Percentiles rank a stretch among this genome's conserved stretches.
Evolutionary conservation across 2,888 invertebrate species (phyloP).

Genomic region (Machimus atricapillus): DNA sequence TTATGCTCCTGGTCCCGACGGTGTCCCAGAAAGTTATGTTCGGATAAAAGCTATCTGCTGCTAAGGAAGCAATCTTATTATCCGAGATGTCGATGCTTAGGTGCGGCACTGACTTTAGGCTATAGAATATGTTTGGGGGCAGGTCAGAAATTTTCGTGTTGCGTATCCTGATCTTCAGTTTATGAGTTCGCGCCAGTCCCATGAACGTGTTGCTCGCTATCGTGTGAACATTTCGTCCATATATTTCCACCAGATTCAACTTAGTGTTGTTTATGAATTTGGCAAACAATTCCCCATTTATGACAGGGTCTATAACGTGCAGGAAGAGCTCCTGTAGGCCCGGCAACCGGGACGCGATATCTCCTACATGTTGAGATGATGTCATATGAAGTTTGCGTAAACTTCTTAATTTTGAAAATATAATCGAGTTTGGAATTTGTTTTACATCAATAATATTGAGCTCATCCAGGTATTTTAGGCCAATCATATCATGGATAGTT

Average conservation of each 20-base stretch:
- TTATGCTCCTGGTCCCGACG: constrained; percentile 82
- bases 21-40: constrained; percentile 88
- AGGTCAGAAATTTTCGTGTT: constrained; percentile 80
- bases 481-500: constrained; percentile 65
- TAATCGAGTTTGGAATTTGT: constrained; percentile 74
- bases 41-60: constrained; percentile 85
- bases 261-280: constrained; percentile 80
- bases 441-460: constrained; percentile 76
- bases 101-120: constrained; percentile 79
- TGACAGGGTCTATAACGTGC: constrained; percentile 75
- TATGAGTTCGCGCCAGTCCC: constrained; percentile 76
- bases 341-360: constrained; percentile 74
- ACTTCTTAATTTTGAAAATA: constrained; percentile 74
- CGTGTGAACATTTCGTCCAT: constrained; percentile 74
- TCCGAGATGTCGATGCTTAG: constrained; percentile 81
- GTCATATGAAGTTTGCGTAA: constrained; percentile 78
- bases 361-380: constrained; percentile 76
- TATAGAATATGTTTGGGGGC: constrained; percentile 80
- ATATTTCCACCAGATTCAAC: constrained; percentile 80
- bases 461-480: constrained; percentile 73
- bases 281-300: constrained; percentile 73
- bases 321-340: constrained; percentile 78
- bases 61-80: constrained; percentile 80
- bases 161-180: constrained; percentile 77
- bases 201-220: constrained; percentile 81